These are phyloP conservation scores for Philonicus albiceps DNA, from an alignment of 2,888 invertebrate species.

Conservation along the genomic window DNA sequence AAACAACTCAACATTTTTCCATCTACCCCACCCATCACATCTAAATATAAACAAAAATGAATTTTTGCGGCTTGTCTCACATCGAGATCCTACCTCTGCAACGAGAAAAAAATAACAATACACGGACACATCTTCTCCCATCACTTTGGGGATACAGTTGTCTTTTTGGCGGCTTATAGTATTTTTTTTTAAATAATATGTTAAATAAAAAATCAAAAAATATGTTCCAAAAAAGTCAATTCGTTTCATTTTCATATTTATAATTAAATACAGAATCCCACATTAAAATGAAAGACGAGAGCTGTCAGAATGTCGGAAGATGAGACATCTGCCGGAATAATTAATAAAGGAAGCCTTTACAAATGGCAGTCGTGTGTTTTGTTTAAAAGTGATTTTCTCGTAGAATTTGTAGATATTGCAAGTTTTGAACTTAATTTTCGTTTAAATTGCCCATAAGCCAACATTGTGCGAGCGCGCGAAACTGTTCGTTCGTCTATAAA, in stretches of 20 bases:
- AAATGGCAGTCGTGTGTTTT: conserved; percentile 52
- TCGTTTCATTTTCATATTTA: not conserved
- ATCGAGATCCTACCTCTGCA: no score
- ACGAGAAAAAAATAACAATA: no score
- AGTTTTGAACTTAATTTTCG: not conserved
- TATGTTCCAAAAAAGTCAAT: not conserved
- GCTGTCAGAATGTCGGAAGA: not conserved
- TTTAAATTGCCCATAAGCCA: not conserved
- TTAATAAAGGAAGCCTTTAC: conserved; percentile 44
- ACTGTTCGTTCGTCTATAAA: not conserved
- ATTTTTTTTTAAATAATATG: no score
- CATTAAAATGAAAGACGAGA: not conserved
- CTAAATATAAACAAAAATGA: no score
- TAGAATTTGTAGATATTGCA: conserved; percentile 20
- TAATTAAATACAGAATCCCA: not conserved
- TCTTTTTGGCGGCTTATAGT: no score
- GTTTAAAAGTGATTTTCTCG: conserved; percentile 50
- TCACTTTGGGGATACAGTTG: no score
- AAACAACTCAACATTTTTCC: no score
- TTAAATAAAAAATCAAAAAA: no score
- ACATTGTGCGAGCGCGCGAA: not conserved
- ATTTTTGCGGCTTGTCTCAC: no score
- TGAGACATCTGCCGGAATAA: conserved; percentile 2
- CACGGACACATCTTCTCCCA: no score
- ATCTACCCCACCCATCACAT: no score